Percentiles rank a stretch among this genome's conserved stretches.
Conservation (phyloP, 1,140 invertebrate species). For the Anagrus nilaparvatae region DNA sequence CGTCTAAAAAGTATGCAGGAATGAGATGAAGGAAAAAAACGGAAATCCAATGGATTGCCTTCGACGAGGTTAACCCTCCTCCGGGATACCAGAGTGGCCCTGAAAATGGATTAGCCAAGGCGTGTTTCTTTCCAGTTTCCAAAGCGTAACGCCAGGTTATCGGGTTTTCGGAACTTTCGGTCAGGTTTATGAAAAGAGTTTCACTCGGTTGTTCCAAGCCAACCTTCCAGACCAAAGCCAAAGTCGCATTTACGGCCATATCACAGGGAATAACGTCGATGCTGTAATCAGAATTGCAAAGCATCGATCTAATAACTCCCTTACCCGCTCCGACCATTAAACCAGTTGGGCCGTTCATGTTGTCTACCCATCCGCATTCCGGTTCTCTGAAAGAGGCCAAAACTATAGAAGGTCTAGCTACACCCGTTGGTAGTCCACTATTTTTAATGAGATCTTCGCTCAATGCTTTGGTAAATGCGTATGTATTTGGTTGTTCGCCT, state of each 20-base stretch:
- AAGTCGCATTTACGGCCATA: conserved; percentile 52
- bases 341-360: conserved; percentile 85
- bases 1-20: conserved; percentile 72
- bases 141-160: conserved; percentile 72
- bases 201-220: conserved; percentile 35
- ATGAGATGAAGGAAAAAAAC: conserved; percentile 68
- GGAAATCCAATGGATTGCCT: conserved; percentile 54
- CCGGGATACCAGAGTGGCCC: conserved; percentile 69
- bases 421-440: conserved; percentile 53
- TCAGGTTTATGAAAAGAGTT: conserved; percentile 48
- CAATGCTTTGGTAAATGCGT: conserved; percentile 68
- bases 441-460: conserved; percentile 59
- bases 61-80: conserved; percentile 59
- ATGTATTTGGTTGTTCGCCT: conserved; percentile 64
- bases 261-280: conserved; percentile 61
- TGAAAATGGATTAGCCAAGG: conserved; percentile 40
- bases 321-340: conserved; percentile 68
- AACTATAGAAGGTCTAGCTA: conserved; percentile 70
- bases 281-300: conserved; percentile 40
- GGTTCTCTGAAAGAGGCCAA: conserved; percentile 60
- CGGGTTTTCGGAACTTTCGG: conserved; percentile 48
- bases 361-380: conserved; percentile 83
- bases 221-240: conserved; percentile 47
- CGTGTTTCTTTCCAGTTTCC: conserved; percentile 47
- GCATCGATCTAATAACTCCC: conserved; percentile 67